Evolutionary conservation across 64 coral and sea anemone genomes (phyloP).

Genomic region (Montipora cactus): DNA sequence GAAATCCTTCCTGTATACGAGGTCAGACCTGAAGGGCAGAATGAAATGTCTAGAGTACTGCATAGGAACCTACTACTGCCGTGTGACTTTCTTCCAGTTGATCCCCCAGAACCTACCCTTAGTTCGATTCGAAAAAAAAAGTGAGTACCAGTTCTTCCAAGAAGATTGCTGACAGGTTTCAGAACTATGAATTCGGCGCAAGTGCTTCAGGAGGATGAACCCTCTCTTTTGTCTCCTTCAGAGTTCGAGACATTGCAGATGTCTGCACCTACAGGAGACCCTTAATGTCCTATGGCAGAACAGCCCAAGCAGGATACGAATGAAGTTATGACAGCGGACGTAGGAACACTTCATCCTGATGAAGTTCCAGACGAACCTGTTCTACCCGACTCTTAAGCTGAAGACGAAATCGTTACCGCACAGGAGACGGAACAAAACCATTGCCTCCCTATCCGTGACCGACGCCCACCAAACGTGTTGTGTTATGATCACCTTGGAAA

Average conservation of each 20-base stretch:
- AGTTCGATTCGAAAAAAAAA: too few species aligned
- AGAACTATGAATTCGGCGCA: not conserved
- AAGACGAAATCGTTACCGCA: not conserved
- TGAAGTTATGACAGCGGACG: too few species aligned
- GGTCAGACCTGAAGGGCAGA: slow-evolving; percentile 12
- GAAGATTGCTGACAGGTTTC: not conserved
- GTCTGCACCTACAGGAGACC: too few species aligned
- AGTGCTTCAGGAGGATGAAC: not conserved
- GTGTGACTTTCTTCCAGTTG: slow-evolving; percentile 35
- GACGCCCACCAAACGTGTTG: not conserved
- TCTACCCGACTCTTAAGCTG: too few species aligned
- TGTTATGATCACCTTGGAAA: slow-evolving; percentile 1
- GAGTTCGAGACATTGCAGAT: too few species aligned
- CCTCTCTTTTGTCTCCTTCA: too few species aligned
- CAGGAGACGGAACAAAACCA: not conserved
- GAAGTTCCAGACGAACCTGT: not conserved
- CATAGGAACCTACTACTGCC: slow-evolving; percentile 50
- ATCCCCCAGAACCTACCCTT: not conserved
- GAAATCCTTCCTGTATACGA: slow-evolving; percentile 48
- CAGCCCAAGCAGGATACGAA: too few species aligned
- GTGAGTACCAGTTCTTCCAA: not conserved
- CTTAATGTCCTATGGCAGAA: not conserved
- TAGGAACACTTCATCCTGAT: not conserved
- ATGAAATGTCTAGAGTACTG: slow-evolving; percentile 10
- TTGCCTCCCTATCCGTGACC: not conserved